phyloP scores from a whole-genome alignment of 2,888 invertebrate genomes.

The Euclidia mi region DNA sequence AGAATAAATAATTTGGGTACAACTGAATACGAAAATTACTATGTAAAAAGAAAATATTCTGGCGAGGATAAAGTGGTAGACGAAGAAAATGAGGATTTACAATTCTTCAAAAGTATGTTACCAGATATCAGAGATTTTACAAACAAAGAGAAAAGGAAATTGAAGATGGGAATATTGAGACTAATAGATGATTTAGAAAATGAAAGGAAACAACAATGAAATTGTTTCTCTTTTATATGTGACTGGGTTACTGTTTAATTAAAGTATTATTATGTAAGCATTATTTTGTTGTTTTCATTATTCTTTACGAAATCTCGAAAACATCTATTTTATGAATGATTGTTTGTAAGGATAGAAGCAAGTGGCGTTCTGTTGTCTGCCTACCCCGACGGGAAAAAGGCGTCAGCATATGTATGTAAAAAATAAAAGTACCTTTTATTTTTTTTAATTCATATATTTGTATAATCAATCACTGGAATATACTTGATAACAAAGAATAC shows the following conservation, averaged over 20 bases:
- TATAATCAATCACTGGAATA: no score
- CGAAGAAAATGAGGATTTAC: conserved; percentile 69
- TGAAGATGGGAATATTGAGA: conserved; percentile 86
- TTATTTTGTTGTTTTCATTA: no score
- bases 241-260: conserved; percentile 2
- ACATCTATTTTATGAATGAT: no score
- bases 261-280: background rate
- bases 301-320: no score
- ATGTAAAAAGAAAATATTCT: conserved; percentile 39
- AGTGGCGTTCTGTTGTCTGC: no score
- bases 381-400: no score
- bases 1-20: conserved; percentile 17
- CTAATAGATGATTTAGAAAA: conserved; percentile 82
- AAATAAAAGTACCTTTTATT: no score
- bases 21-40: conserved; percentile 19
- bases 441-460: no score
- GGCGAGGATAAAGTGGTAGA: conserved; percentile 32
- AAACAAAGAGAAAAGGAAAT: conserved; percentile 85
- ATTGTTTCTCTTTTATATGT: background rate
- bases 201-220: conserved; percentile 39
- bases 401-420: no score
- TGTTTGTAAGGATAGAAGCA: no score
- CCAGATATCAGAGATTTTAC: conserved; percentile 86
- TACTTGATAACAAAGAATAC: no score
- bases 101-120: conserved; percentile 87